Conservation (phyloP, 2,113 vertebrate species). For the Beaufortia kweichowensis region DNA sequence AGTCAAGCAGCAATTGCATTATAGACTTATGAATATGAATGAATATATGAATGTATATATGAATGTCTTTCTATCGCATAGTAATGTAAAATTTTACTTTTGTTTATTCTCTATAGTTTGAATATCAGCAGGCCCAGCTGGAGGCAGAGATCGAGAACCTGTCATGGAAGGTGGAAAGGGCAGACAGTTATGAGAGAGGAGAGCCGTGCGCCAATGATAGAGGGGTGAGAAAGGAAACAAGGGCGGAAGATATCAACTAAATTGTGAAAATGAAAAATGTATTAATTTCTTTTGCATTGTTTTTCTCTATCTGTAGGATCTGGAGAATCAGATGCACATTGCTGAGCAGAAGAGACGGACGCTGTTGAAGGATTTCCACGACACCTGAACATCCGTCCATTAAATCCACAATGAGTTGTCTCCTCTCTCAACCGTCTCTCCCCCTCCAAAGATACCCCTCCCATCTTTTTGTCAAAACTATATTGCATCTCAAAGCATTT, state of each 20-base stretch:
- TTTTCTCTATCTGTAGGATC: conserved; percentile 76
- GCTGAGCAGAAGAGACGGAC: conserved; percentile 97
- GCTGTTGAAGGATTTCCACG: conserved; percentile 98
- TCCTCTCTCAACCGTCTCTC: conserved; percentile 46
- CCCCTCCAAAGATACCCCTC: conserved; percentile 50
- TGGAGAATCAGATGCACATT: conserved; percentile 99
- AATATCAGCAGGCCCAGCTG: conserved; percentile 98
- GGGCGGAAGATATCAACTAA: background rate
- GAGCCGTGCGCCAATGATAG: conserved; percentile 77
- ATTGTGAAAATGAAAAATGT: background rate
- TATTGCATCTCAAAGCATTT: conserved; percentile 37
- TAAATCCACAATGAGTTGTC: conserved; percentile 57
- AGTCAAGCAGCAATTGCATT: background rate
- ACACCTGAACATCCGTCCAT: conserved; percentile 81
- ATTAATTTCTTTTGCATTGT: background rate
- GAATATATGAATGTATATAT: no score
- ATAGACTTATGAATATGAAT: background rate
- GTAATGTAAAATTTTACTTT: background rate
- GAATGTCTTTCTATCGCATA: no score
- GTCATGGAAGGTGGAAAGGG: conserved; percentile 97
- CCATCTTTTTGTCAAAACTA: conserved; percentile 49
- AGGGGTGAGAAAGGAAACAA: conserved; percentile 67
- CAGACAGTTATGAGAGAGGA: conserved; percentile 96
- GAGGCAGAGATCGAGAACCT: conserved; percentile 99
- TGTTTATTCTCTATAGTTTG: conserved; percentile 79